Percentiles rank a stretch among this genome's conserved stretches.
Conservation (phyloP, 1,140 invertebrate genomes). For the Aphelenchoides besseyi region DNA sequence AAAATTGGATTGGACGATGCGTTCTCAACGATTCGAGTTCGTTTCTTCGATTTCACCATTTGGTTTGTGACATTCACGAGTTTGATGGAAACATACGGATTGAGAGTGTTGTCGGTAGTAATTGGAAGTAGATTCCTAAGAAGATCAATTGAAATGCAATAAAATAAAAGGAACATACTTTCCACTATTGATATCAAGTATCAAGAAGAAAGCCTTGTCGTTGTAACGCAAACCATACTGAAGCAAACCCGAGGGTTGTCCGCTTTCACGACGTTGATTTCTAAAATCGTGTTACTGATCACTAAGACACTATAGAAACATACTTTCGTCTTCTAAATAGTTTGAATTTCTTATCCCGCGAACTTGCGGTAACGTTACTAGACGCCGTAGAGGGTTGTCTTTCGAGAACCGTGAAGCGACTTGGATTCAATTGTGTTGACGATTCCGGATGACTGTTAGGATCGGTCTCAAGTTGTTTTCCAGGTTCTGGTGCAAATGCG, state of each 20-base stretch:
- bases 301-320: no score
- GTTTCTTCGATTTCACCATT: conserved; percentile 29
- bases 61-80: conserved; percentile 27
- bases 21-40: conserved; percentile 43
- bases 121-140: conserved; percentile 27
- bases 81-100: conserved; percentile 46
- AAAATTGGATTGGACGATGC: conserved; percentile 51
- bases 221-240: conserved; percentile 17
- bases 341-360: conserved; percentile 6
- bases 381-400: not conserved
- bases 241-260: not conserved
- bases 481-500: conserved; percentile 24
- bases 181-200: conserved; percentile 25
- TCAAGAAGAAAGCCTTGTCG: conserved; percentile 28
- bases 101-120: conserved; percentile 38
- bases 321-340: not conserved
- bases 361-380: not conserved
- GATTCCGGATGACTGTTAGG: conserved; percentile 10
- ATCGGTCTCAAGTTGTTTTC: conserved; percentile 7
- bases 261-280: conserved; percentile 19
- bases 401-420: conserved; percentile 2
- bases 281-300: no score
- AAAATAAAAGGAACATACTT: no score
- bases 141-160: no score
- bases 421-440: conserved; percentile 3